Evolutionary conservation across 2,113 vertebrate genomes (phyloP).

Genomic region (Takifugu flavidus): DNA sequence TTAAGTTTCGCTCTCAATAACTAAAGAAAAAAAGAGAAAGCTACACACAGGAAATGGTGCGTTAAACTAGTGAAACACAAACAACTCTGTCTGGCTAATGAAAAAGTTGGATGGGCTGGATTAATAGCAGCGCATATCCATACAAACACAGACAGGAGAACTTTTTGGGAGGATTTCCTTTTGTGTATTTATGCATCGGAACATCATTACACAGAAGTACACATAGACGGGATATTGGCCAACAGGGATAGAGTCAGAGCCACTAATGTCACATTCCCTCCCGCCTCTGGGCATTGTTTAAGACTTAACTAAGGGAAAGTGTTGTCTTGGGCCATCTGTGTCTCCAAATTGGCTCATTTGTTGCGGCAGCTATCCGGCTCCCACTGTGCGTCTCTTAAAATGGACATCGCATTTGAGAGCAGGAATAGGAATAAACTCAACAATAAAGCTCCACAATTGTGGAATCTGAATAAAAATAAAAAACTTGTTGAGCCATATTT

Average conservation of each 20-base stretch:
- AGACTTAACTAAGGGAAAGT: slow-evolving; percentile 59
- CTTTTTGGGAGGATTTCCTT: slow-evolving; percentile 26
- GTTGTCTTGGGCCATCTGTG: slow-evolving; percentile 51
- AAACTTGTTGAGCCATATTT: no score
- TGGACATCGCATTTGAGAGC: slow-evolving; percentile 26
- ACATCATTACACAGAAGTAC: slow-evolving; percentile 27
- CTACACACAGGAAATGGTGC: no score
- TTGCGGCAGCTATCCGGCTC: slow-evolving; percentile 31
- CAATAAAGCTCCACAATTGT: no score
- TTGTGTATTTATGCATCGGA: slow-evolving; percentile 29
- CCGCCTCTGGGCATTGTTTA: slow-evolving; percentile 47
- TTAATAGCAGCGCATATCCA: no score
- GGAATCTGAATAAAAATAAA: no score
- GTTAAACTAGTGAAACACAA: no score
- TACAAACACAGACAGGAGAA: no score
- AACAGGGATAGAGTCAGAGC: slow-evolving; percentile 48
- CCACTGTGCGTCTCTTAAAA: slow-evolving; percentile 37
- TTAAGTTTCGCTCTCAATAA: no score
- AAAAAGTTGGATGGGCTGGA: no score
- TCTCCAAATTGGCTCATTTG: slow-evolving; percentile 64
- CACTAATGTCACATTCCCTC: slow-evolving; percentile 60
- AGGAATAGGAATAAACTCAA: background rate
- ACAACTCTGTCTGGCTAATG: no score
- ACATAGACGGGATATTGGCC: slow-evolving; percentile 37
- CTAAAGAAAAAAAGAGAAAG: no score